phyloP scores from a whole-genome alignment of 1,140 invertebrate species.

The Mactra quadrangularis region DNA sequence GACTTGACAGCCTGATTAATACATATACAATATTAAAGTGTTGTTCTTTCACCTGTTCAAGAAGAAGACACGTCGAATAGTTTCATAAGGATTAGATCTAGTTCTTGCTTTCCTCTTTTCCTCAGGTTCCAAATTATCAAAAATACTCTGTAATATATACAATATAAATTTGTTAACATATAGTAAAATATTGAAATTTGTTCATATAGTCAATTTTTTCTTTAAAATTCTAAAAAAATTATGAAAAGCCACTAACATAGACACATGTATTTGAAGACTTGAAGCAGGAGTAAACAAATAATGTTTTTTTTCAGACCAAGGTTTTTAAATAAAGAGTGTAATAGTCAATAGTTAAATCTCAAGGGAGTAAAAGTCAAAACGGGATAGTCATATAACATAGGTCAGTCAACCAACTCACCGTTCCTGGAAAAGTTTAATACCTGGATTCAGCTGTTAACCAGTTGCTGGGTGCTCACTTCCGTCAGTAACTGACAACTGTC shows the following conservation, averaged over 20 bases:
- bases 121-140: slow-evolving; percentile 91
- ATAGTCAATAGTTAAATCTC: too few species aligned
- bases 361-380: too few species aligned
- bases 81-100: slow-evolving; percentile 97
- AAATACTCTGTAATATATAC: slow-evolving; percentile 87
- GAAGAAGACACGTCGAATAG: slow-evolving; percentile 94
- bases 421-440: too few species aligned
- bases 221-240: background rate
- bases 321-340: too few species aligned
- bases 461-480: too few species aligned
- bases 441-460: too few species aligned
- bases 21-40: too few species aligned
- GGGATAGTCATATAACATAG: too few species aligned
- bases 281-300: background rate
- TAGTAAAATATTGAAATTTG: background rate
- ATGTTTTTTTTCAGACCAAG: too few species aligned
- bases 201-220: background rate
- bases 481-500: too few species aligned
- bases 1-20: too few species aligned
- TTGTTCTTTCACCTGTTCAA: slow-evolving; percentile 88
- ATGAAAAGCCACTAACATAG: background rate
- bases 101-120: slow-evolving; percentile 92
- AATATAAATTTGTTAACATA: background rate
- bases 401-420: too few species aligned
- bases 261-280: background rate